Evolutionary conservation across 1,140 invertebrate genomes (phyloP).

Genomic region (Calycopis cecrops): DNA sequence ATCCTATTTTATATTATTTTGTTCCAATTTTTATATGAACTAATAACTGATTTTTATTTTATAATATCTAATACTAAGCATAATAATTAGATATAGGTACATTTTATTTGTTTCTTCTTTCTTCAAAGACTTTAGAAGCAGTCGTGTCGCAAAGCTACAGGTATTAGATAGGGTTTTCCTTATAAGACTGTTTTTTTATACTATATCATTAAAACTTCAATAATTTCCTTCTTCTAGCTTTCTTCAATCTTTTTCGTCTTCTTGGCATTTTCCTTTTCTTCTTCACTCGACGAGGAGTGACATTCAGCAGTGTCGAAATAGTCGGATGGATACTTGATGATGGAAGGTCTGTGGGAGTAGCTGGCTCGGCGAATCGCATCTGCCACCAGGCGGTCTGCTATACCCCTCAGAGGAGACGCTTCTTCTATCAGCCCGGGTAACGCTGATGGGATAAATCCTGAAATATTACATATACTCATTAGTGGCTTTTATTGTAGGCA

Average conservation of each 20-base stretch:
- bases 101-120: too few relatives aligned
- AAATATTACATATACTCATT: slow-evolving; percentile 32
- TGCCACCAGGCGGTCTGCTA: slow-evolving; percentile 51
- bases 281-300: slow-evolving; percentile 51
- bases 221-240: not conserved
- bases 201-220: not conserved
- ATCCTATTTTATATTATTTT: too few relatives aligned
- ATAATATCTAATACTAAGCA: too few relatives aligned
- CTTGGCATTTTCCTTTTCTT: slow-evolving; percentile 34
- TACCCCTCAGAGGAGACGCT: slow-evolving; percentile 35
- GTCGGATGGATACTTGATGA: slow-evolving; percentile 54
- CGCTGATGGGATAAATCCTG: slow-evolving; percentile 40
- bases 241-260: slow-evolving; percentile 28
- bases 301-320: slow-evolving; percentile 50
- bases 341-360: slow-evolving; percentile 46
- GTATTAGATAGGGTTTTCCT: too few relatives aligned
- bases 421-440: slow-evolving; percentile 28
- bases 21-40: too few relatives aligned
- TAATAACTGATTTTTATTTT: too few relatives aligned
- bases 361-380: slow-evolving; percentile 61
- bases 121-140: too few relatives aligned
- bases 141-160: too few relatives aligned
- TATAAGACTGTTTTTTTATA: not conserved
- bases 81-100: too few relatives aligned
- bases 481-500: too few relatives aligned